Evolutionary conservation across 37 sponge, comb jelly and placozoan genomes (phyloP).

Genomic region (Diacarnus erythraeanus): DNA sequence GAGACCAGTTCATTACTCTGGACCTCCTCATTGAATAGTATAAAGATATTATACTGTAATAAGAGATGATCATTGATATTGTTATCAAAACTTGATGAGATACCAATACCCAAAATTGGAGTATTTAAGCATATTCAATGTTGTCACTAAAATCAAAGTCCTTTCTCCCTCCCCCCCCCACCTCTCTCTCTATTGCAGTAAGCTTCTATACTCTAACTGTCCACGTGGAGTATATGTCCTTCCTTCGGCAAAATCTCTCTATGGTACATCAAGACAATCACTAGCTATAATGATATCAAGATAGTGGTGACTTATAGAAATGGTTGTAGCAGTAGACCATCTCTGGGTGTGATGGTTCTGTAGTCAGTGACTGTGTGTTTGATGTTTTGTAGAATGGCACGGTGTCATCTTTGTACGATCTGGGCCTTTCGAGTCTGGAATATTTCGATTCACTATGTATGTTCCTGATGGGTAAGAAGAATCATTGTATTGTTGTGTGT

Average conservation of each 20-base stretch:
- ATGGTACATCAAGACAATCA: conserved; percentile 27
- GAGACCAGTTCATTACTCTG: conserved; percentile 19
- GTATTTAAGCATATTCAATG: neutral
- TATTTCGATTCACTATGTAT: conserved; percentile 68
- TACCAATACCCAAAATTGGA: too few species aligned
- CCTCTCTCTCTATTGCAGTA: conserved; percentile 15
- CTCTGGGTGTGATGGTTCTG: too few species aligned
- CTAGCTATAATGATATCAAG: neutral
- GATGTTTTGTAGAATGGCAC: conserved; percentile 64
- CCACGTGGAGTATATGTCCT: conserved; percentile 55
- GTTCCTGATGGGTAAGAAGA: conserved; percentile 68
- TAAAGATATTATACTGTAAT: neutral
- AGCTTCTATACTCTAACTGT: conserved; percentile 39
- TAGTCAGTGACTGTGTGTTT: neutral
- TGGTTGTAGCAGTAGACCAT: too few species aligned
- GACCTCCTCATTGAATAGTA: conserved; percentile 56
- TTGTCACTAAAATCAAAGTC: neutral
- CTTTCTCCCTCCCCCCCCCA: neutral
- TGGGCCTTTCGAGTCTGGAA: conserved; percentile 59
- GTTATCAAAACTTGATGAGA: neutral
- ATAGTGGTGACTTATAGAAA: too few species aligned
- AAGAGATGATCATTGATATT: neutral
- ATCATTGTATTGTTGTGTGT: neutral
- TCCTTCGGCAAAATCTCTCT: conserved; percentile 54
- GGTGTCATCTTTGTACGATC: conserved; percentile 66